phyloP scores from a whole-genome alignment of 2,113 vertebrate genomes.

The Brienomyrus brachyistius region DNA sequence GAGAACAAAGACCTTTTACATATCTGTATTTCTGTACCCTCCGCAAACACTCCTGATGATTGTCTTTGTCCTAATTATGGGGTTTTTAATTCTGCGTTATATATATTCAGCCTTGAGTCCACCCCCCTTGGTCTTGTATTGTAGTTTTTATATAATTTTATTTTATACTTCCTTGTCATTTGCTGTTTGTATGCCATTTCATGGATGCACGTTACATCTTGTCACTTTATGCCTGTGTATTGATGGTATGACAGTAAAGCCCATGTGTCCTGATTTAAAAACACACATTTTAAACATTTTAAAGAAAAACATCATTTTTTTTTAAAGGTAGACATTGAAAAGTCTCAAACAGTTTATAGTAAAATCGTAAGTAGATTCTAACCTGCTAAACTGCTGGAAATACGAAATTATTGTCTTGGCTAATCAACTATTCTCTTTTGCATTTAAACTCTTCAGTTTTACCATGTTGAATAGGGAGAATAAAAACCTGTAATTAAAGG shows the following conservation, averaged over 20 bases:
- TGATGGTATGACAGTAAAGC: neutral
- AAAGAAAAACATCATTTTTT: neutral
- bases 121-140: neutral
- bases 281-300: neutral
- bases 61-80: conserved; percentile 4
- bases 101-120: neutral
- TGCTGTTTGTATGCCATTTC: neutral
- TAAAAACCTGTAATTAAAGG: neutral
- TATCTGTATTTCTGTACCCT: neutral
- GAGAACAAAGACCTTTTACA: neutral
- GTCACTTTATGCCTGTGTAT: neutral
- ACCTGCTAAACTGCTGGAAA: neutral
- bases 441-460: neutral
- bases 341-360: neutral
- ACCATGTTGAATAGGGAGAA: neutral
- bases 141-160: neutral
- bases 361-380: neutral
- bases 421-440: neutral
- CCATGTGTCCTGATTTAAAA: neutral
- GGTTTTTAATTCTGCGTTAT: neutral
- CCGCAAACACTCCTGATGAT: neutral
- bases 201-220: neutral
- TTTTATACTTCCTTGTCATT: neutral
- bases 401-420: neutral
- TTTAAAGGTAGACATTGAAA: neutral